Conservation (phyloP, 2,888 invertebrate genomes). For the Lithodes maja region DNA sequence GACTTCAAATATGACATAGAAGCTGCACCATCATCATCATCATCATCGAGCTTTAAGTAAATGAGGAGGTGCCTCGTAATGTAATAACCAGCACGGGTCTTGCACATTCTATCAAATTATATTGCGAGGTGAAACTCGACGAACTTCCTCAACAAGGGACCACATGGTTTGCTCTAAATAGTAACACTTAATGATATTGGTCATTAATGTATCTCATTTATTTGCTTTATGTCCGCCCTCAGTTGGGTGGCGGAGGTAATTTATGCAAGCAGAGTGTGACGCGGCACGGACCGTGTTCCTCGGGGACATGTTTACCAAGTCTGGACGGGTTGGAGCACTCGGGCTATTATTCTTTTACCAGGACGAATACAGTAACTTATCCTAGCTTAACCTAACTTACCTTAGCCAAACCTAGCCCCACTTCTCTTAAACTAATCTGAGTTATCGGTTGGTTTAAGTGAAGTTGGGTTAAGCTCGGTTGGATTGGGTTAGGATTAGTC, state of each 20-base stretch:
- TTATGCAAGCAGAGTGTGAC: conserved; percentile 12
- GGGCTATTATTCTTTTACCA: no score
- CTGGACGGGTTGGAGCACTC: no score
- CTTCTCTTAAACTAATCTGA: no score
- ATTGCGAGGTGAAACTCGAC: conserved; percentile 3
- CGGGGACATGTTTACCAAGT: no score
- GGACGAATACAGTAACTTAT: no score
- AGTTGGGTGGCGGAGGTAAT: conserved; percentile 9
- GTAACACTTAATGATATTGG: conserved; percentile 1
- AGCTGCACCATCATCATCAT: no score
- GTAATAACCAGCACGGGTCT: neutral
- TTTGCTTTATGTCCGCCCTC: neutral
- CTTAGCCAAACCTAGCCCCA: no score
- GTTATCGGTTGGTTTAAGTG: no score
- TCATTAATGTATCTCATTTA: conserved; percentile 30
- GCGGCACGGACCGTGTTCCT: conserved; percentile 14
- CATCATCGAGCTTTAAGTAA: neutral
- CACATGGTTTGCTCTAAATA: conserved; percentile 20
- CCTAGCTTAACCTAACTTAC: no score
- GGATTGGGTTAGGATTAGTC: no score
- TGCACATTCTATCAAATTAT: neutral
- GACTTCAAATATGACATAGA: no score
- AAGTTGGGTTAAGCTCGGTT: no score
- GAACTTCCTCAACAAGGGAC: conserved; percentile 6
- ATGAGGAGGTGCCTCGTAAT: neutral